Conservation (phyloP, 1,140 invertebrate species). For the Frieseomelitta varia region DNA sequence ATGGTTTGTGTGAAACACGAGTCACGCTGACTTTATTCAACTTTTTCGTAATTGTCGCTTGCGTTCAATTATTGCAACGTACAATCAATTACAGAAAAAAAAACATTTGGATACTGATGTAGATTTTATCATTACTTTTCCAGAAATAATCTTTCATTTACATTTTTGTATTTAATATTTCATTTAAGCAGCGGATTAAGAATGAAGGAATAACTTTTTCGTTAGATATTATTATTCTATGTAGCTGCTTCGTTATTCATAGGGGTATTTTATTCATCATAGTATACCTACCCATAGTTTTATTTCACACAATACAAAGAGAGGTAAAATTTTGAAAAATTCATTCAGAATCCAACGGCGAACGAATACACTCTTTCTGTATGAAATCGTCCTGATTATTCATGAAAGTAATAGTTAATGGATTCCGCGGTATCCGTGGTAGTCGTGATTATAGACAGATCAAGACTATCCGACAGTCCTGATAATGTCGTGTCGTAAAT, state of each 20-base stretch:
- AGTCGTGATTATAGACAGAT: slow-evolving; percentile 41
- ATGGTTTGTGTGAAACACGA: too few relatives aligned
- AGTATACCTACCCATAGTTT: neutral
- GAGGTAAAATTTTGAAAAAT: neutral
- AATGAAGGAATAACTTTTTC: neutral
- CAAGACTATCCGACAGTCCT: slow-evolving; percentile 20
- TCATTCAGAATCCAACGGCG: neutral
- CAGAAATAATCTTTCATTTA: neutral
- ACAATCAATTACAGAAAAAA: neutral
- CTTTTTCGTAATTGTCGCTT: neutral
- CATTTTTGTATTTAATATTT: neutral
- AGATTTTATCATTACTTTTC: neutral
- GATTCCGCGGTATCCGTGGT: slow-evolving; percentile 12
- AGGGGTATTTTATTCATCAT: neutral
- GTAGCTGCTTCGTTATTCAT: neutral
- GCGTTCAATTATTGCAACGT: neutral
- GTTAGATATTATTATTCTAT: neutral
- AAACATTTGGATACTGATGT: neutral
- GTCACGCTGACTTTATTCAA: neutral
- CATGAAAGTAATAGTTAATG: neutral
- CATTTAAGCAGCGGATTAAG: neutral
- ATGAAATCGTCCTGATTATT: neutral
- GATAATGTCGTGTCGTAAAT: slow-evolving; percentile 62
- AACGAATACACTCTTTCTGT: neutral
- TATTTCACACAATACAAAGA: neutral